Base-by-base conservation (phyloP, 2,797 vertebrate species). In the Sebastes minor region DNA sequence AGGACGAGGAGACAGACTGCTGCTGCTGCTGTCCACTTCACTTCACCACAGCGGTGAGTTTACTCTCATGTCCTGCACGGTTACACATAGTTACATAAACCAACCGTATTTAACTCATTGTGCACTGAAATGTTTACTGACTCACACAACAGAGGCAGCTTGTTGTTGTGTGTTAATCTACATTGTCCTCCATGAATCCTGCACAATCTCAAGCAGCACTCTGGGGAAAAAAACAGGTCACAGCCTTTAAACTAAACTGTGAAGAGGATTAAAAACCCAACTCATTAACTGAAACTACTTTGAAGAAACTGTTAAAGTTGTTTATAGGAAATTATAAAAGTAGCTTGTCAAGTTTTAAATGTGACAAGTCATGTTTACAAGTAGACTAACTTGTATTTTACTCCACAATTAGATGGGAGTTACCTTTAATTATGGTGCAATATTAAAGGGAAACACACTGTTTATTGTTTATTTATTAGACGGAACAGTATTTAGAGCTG, bases 1-100 rank as follows among this genome's bases (percentile, higher is more conserved):
- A 27, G 62, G 53, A 57, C 32, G 6, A 8, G 16, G 20, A 33
- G 20, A 14, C 68, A 7, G 62, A 22, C 35, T 1, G 35, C 35
- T 1, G 38, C 35, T 1, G 38, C 46, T 8, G 52, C 46, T 8
- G 22, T 20, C 49, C 71, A 3, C 69, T 30, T 8, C 71, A 3
- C 69, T 30, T 8, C 5, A 5, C 28, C 55, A 7, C 64, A 38
- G 63, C 18, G 62, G 81, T 81, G 81, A 75, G 78, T 70, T 61
- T 6, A 14, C 42, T 35, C 33, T 5, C 32, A 5, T 14, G 8
- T 71, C 9, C 25, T 55, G 77, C 30, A 2, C 71, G 73, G 28
- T 0, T 23, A 30, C 35, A 14, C n/a, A 12, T 53, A 18, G 42
- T 42, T 3, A 30, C 28, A 53, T 28, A 23, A 18, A 76, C 22